phyloP scores from a whole-genome alignment of 2,888 invertebrate genomes.

The Nephrotoma guestfalica region DNA sequence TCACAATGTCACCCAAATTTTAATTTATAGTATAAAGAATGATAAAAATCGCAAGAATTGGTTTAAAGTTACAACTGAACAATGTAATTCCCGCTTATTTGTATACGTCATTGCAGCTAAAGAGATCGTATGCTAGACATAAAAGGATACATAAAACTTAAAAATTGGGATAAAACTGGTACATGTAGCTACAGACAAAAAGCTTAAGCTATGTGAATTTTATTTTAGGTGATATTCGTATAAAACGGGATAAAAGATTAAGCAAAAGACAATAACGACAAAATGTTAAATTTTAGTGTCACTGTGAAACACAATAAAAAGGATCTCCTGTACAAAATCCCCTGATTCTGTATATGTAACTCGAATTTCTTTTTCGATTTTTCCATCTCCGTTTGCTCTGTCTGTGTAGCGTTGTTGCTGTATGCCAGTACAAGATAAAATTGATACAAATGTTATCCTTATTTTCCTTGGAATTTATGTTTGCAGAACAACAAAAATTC shows the following conservation, averaged over 20 bases:
- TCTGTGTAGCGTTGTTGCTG: neutral
- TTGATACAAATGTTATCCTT: neutral
- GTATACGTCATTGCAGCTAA: neutral
- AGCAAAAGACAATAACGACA: neutral
- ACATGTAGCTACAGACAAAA: neutral
- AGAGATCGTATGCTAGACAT: neutral
- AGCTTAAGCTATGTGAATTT: neutral
- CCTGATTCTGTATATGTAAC: neutral
- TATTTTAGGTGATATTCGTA: neutral
- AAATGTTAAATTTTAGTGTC: neutral
- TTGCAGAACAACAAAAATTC: neutral
- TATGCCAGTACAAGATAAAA: neutral
- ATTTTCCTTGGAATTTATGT: neutral
- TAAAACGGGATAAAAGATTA: neutral
- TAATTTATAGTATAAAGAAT: no score
- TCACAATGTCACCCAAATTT: no score
- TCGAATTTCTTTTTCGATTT: neutral
- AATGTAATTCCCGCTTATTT: neutral
- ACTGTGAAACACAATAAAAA: neutral
- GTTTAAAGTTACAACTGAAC: no score
- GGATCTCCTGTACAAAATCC: neutral
- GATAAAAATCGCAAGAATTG: no score
- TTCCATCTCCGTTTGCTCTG: neutral
- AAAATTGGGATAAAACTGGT: neutral
- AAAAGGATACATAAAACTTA: neutral